Evolutionary conservation across 2,113 vertebrate genomes (phyloP), one percentile per base, ranked within the genome.

Genomic region (Cranoglanis bouderius): DNA sequence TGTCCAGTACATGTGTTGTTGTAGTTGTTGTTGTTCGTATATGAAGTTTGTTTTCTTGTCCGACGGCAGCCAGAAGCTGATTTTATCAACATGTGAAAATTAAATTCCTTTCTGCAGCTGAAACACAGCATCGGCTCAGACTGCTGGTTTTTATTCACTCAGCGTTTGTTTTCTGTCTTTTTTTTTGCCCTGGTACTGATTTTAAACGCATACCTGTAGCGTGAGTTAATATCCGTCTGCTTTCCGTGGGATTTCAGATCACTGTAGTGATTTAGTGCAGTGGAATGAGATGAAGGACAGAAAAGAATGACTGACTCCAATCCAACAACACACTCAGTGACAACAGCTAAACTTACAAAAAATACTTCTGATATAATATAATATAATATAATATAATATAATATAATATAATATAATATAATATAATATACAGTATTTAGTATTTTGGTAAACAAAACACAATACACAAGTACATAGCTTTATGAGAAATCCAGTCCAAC

Each of bases 191-290:
- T 38, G 32, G 53, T 82, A 4, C 32, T 57, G 53, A 59, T 82
- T 38, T 59, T 38, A 57, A 18, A 82, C 13, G 32, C 51, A 55
- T 57, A 35, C 80, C 80, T 82, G 32, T 32, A 38, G 51, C 8
- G 53, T 35, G 80, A 21, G 51, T 82, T 82, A 35, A 82, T 57
- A 82, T 82, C 51, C 80, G 9, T 12, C 80, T 82, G 80, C 80
- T 38, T 57, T 35, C 18, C 4, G 2, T 16, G 51, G 19, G 51
- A 53, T 81, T 21, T 78, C 14, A 6, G n/a, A 4, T 78, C 75
- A 51, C 75, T 49, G 10, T 18, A 46, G 19, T n/a, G 46, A 51
- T 51, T 57, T 82, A 82, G 18, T 55, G 51, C 80, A 35, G 51
- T 24, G 19, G 19, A 82, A 55, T 82, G 16, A 82, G n/a, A 57